Base-by-base conservation (phyloP, 2,113 vertebrate species). In the Coryphaenoides rupestris region DNA sequence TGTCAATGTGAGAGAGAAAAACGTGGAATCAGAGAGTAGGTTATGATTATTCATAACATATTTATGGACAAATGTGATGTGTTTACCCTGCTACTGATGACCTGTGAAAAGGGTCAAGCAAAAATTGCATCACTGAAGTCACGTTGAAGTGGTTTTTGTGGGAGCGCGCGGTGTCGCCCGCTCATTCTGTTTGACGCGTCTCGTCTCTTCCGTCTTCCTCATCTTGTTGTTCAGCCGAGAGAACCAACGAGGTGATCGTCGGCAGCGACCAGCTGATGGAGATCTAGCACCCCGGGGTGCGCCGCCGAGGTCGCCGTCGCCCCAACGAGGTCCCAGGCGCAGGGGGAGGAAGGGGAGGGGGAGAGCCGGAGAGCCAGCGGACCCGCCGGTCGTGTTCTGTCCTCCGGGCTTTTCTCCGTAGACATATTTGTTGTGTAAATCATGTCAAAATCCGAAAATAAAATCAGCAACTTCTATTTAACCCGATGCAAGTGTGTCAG, bases 191-290 rank as follows among this genome's bases (percentile, higher is more conserved):
- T 2, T 12, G 6, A 40, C 33, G 6, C 33, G 2, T 12, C 33
- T 40, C 33, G 9, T 9, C 33, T 40, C 33, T 40, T 50, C 47
- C 17, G 14, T 17, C 47, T 4, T 1, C 47, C 47, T 45, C 23
- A 26, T 74, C n/a, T 67, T 14, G 78, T n/a, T 80, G 70, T 91
- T 56, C 87, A 99, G 97, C 92, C 79, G 96, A 95, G 88, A 93
- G 93, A 80, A 90, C 92, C 75, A 98, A 98, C 55, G 97, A 98
- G 75, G 93, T 99, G 81, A 98, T 99, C 60, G 94, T 99, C 84
- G 96, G 95, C 78, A 94, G 84, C 1, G 96, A 98, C 83, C 96
- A 97, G 79, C 92, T 99, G 86, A 98, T 99, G 97, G 96, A 99
- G 91, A 97, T 99, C 90, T 99, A 93, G 75, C 60, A 63, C 59